A percentile compares a stretch with the other conserved stretches of the same genome.
Conservation (phyloP, 1,140 invertebrate species). For the Pseudomyrmex dendroicus region DNA sequence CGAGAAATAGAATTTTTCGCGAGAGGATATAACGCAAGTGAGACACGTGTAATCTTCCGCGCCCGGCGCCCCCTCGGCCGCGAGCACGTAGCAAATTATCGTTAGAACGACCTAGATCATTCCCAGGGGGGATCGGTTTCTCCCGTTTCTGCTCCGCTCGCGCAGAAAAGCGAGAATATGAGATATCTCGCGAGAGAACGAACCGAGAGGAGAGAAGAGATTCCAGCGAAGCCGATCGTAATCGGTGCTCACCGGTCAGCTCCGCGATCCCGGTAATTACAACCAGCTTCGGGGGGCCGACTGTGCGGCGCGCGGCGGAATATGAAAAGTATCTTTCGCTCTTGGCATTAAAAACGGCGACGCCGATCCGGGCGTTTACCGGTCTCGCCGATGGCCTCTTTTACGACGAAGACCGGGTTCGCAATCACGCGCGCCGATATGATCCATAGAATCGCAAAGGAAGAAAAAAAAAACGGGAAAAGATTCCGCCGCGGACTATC, state of each 20-base stretch:
- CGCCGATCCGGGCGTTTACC: conserved; percentile 42
- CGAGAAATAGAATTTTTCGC: conserved; percentile 28
- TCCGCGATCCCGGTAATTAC: conserved; percentile 60
- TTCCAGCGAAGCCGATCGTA: conserved; percentile 55
- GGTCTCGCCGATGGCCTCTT: conserved; percentile 55
- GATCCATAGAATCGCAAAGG: conserved; percentile 28
- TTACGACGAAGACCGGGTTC: conserved; percentile 57
- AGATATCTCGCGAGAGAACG: conserved; percentile 32
- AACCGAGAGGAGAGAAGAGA: conserved; percentile 9
- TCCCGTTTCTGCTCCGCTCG: neutral
- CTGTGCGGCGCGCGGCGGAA: conserved; percentile 28
- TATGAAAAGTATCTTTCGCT: conserved; percentile 61
- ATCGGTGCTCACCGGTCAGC: conserved; percentile 51
- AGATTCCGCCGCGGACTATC: conserved; percentile 1
- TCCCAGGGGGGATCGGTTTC: conserved; percentile 3
- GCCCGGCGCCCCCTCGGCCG: conserved; percentile 15
- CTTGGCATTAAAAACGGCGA: conserved; percentile 55
- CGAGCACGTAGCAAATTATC: conserved; percentile 23
- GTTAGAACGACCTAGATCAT: conserved; percentile 25
- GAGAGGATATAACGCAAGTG: neutral
- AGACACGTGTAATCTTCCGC: conserved; percentile 30
- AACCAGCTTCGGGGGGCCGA: conserved; percentile 39
- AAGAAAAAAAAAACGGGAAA: neutral
- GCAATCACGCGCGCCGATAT: conserved; percentile 56
- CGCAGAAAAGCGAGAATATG: conserved; percentile 39